Base-by-base conservation (phyloP, 2,888 invertebrate genomes). In the Tanytarsus gracilentus region DNA sequence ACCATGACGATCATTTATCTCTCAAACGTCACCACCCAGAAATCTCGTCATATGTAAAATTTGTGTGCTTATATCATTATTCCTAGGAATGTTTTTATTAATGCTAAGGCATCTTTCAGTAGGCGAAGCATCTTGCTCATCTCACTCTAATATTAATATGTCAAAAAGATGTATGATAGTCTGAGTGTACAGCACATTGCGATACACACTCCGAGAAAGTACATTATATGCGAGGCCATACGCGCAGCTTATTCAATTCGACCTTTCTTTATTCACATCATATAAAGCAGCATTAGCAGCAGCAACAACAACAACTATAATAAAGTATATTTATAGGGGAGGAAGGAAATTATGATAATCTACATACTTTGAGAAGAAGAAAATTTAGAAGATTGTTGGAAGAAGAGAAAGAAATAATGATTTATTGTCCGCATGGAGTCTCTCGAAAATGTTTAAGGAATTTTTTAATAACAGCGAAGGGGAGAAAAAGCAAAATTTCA, bases 291-390 rank as follows among this genome's bases (percentile, higher is more conserved):
- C n/a, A n/a, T n/a, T n/a, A n/a, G n/a, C n/a, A n/a, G n/a, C n/a
- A n/a, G n/a, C n/a, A n/a, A n/a, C n/a, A n/a, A n/a, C n/a, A n/a
- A n/a, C n/a, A n/a, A n/a, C n/a, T n/a, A n/a, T n/a, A n/a, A n/a
- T n/a, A n/a, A n/a, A 36, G 14, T 36, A 14, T 14, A 36, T 14
- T 7, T 8, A 30, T 16, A 23, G 52, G 27, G 36, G 11, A 39
- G 16, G 40, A 53, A 40, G 23, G 44, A 18, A 55, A 55, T 55
- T 55, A 55, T 55, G 55, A 55, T 55, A 55, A 55, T 55, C 55
- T 55, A 26, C 27, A 23, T 23, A 44, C 21, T 21, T 44, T 21
- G 44, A 16, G 23, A 11, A 11, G 44, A 44, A 16, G 18, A 23
- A 18, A 44, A 40, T 11, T n/a, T 33, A 18, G 18, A 27, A 26